These are phyloP conservation scores for Myanophis thanlyinensis DNA, from an alignment of 2,113 vertebrate genomes.

Conservation along the genomic window DNA sequence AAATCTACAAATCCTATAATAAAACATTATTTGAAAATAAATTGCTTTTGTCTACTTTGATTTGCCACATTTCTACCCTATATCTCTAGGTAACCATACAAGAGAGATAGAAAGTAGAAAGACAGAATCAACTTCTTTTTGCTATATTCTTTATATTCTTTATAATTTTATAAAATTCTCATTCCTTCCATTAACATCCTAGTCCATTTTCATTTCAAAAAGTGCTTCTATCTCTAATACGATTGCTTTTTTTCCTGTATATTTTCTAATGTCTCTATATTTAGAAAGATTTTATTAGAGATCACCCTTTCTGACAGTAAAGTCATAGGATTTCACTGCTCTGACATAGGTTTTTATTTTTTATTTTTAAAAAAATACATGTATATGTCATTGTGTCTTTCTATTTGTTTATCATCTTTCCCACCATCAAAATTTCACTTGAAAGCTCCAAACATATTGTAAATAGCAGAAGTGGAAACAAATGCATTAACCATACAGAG, in stretches of 20 bases:
- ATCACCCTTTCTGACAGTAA: not conserved
- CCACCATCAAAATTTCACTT: not conserved
- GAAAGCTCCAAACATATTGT: not conserved
- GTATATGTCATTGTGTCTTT: not conserved
- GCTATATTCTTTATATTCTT: too few relatives aligned
- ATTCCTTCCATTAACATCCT: not conserved
- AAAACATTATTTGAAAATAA: not conserved
- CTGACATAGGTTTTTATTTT: not conserved
- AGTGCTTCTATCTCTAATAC: not conserved
- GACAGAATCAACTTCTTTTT: not conserved
- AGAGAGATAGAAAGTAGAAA: not conserved
- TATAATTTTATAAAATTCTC: not conserved
- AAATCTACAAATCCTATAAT: not conserved
- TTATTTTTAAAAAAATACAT: not conserved
- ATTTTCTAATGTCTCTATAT: not conserved
- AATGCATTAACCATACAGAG: constrained; percentile 51
- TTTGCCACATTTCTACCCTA: not conserved
- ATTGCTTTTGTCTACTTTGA: not conserved
- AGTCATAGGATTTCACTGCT: not conserved
- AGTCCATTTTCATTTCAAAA: not conserved
- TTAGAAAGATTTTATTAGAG: not conserved
- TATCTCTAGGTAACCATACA: not conserved
- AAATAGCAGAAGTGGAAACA: constrained; percentile 8
- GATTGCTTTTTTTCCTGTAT: not conserved
- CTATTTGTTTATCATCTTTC: not conserved